Evolutionary conservation across 1,140 invertebrate species (phyloP).

Genomic region (Oppia nitens): DNA sequence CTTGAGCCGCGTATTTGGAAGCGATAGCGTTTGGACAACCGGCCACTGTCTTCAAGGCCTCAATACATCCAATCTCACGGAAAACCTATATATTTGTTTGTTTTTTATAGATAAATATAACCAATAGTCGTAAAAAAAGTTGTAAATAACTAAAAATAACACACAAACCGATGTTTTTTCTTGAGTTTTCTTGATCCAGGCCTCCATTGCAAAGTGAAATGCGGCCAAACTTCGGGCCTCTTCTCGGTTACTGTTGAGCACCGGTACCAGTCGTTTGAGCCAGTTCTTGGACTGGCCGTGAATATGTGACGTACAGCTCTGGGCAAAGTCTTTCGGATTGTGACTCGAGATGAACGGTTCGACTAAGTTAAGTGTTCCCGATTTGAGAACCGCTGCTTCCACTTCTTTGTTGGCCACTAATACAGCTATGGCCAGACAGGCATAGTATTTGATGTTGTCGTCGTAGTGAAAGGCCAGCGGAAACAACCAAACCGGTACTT

Average conservation of each 20-base stretch:
- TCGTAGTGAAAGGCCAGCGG: constrained; percentile 90
- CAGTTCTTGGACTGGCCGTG: constrained; percentile 94
- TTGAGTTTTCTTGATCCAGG: constrained; percentile 90
- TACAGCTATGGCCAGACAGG: constrained; percentile 88
- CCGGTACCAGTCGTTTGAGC: constrained; percentile 78
- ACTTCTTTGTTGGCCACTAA: constrained; percentile 96
- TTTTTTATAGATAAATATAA: no score
- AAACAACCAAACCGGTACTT: constrained; percentile 95
- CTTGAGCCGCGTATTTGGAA: constrained; percentile 91
- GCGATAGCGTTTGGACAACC: constrained; percentile 94
- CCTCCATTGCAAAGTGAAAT: constrained; percentile 99
- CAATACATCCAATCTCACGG: constrained; percentile 81
- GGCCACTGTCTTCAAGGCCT: constrained; percentile 86
- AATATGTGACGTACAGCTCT: constrained; percentile 65
- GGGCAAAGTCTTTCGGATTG: constrained; percentile 85
- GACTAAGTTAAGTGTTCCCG: constrained; percentile 82
- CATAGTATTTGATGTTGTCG: constrained; percentile 94
- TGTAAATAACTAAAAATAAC: constrained; percentile 4
- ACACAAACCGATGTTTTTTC: constrained; percentile 56
- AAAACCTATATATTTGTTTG: constrained; percentile 48
- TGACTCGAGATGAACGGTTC: constrained; percentile 89
- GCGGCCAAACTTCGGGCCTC: constrained; percentile 91
- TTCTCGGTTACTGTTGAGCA: constrained; percentile 84
- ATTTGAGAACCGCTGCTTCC: constrained; percentile 83
- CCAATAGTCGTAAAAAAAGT: no score